A percentile compares a stretch with the other conserved stretches of the same genome.
Conservation (phyloP, 2,797 vertebrate genomes). For the Botia kubotai region DNA sequence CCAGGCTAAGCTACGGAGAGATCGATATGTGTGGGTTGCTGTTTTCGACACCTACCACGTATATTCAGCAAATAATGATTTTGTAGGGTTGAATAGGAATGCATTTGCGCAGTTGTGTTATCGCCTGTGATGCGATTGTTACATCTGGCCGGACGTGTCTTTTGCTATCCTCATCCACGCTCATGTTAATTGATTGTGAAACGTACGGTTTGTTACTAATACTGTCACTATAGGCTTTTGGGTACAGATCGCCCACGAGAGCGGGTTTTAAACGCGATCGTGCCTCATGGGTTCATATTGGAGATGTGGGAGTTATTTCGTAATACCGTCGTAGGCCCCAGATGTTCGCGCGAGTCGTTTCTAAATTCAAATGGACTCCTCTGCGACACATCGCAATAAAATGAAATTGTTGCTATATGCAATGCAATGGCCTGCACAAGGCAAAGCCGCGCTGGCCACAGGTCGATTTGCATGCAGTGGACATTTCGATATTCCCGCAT, state of each 20-base stretch:
- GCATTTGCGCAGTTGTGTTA: conserved; percentile 31
- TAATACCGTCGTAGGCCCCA: conserved; percentile 12
- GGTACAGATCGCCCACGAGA: not conserved
- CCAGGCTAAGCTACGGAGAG: not conserved
- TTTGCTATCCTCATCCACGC: not conserved
- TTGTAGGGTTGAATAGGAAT: not conserved
- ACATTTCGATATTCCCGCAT: conserved; percentile 32
- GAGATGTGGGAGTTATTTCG: conserved; percentile 25
- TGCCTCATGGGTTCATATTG: not conserved
- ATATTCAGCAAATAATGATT: not conserved
- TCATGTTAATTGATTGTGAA: conserved; percentile 8
- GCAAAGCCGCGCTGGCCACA: conserved; percentile 30
- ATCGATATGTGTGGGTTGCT: not conserved
- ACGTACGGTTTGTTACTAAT: not conserved
- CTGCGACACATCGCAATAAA: not conserved
- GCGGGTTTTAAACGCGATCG: conserved; percentile 12
- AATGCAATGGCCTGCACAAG: conserved; percentile 24
- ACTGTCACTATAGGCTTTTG: not conserved
- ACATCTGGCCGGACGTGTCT: not conserved
- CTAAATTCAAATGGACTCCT: not conserved
- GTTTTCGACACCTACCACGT: conserved; percentile 16
- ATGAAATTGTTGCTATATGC: conserved; percentile 3
- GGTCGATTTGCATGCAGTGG: conserved; percentile 43
- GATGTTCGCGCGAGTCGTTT: not conserved
- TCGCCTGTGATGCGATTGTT: conserved; percentile 36